Evolutionary conservation across 1,140 invertebrate genomes (phyloP), one percentile per base, ranked within the genome.

Genomic region (Manduca sexta): DNA sequence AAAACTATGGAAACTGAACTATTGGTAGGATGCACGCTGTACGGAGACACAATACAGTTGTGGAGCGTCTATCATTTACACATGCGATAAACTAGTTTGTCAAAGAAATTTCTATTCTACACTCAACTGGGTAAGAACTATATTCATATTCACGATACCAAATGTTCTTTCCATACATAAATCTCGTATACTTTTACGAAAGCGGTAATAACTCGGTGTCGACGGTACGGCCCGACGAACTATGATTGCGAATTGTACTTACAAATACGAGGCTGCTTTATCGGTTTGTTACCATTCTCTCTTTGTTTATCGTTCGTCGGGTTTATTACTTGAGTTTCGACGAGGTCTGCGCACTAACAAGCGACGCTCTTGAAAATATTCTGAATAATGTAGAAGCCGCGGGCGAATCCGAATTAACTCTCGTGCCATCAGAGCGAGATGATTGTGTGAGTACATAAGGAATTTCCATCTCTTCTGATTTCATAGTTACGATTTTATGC

Each of bases 231-330:
- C 30, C 52, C 54, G 49, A 52, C 52, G 58, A 62, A 65, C 58
- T 67, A 66, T 65, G 52, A 74, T 76, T 66, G 64, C 60, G 58
- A 67, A 69, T 72, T 74, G 60, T 68, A 73, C 63, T 73, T 53
- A 55, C 63, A 69, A 71, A 64, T 64, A 56, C 56, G 55, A 71
- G 49, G 39, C 40, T 50, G 37, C 45, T 73, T 68, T 67, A 68
- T 68, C 41, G 60, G 52, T 65, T 58, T 53, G 60, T 59, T 69
- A 60, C 46, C 38, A 59, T 50, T 58, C 54, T 56, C 52, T 49
- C 47, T 59, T 60, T 71, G 61, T 62, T 71, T 68, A 65, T 64
- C 41, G 68, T 49, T 37, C 49, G 33, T 29, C 18, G 45, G 49
- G 33, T 62, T 69, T 66, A 64, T 65, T 62, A 59, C 57, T 62